Percentiles rank a stretch among this genome's conserved stretches.
Evolutionary conservation across 2,113 vertebrate species (phyloP).

Genomic region (Neomonachus schauinslandi): DNA sequence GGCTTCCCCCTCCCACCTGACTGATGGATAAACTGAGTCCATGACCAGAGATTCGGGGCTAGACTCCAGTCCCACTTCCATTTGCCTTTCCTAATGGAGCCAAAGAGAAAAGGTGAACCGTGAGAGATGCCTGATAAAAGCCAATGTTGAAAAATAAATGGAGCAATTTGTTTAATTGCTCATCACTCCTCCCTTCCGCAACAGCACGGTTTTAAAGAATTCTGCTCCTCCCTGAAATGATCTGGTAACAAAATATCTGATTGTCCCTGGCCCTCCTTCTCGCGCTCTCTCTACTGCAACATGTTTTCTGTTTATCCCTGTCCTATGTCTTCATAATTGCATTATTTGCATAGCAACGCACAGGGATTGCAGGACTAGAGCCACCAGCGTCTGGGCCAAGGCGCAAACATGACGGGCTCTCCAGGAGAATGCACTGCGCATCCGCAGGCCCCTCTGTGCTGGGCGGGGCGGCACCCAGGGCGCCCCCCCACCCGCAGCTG

Average conservation of each 20-base stretch:
- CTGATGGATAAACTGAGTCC: neutral
- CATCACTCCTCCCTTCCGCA: neutral
- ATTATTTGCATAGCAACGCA: neutral
- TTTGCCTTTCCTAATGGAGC: neutral
- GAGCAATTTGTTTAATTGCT: neutral
- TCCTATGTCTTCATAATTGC: neutral
- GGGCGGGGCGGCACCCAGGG: neutral
- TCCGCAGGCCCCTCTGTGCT: neutral
- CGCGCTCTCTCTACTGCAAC: neutral
- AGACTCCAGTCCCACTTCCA: neutral
- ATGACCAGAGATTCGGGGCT: neutral
- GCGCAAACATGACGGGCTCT: neutral
- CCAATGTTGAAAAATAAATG: neutral
- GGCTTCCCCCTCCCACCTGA: neutral
- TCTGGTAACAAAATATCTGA: neutral
- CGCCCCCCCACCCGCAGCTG: accelerated
- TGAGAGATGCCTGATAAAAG: neutral
- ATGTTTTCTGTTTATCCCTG: neutral
- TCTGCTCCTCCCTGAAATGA: neutral
- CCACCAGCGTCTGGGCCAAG: neutral
- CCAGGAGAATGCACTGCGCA: accelerated
- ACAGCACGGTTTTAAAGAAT: neutral
- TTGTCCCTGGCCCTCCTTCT: neutral
- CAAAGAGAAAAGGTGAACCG: neutral
- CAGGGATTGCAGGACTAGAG: neutral